phyloP scores from a whole-genome alignment of 2,888 invertebrate species.

The Bembecia ichneumoniformis region DNA sequence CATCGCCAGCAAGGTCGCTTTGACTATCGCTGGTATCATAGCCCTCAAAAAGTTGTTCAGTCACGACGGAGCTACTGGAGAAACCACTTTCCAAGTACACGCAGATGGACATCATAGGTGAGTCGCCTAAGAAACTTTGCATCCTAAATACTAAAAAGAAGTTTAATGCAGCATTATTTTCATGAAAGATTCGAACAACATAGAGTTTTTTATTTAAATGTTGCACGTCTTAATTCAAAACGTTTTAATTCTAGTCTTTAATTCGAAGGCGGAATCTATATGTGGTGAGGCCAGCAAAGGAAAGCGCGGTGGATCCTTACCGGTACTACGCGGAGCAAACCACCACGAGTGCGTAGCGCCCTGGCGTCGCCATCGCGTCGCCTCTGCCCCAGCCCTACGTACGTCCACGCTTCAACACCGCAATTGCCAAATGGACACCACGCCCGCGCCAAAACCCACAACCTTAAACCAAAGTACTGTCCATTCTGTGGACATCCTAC shows the following conservation, averaged over 20 bases:
- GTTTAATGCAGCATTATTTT: neutral
- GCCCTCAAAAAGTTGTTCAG: conserved; percentile 81
- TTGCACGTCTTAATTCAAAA: conserved; percentile 27
- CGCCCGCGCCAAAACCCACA: conserved; percentile 32
- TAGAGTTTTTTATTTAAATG: neutral
- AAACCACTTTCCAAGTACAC: conserved; percentile 78
- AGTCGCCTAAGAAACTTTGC: conserved; percentile 9
- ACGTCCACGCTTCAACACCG: conserved; percentile 8
- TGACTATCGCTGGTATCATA: conserved; percentile 80
- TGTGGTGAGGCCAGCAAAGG: conserved; percentile 73
- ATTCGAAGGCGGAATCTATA: conserved; percentile 75
- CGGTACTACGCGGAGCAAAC: conserved; percentile 70
- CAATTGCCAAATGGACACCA: conserved; percentile 13
- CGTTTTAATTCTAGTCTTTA: conserved; percentile 70
- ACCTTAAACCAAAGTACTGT: conserved; percentile 65
- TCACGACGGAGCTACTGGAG: conserved; percentile 74
- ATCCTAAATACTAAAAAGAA: neutral
- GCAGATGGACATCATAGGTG: conserved; percentile 77
- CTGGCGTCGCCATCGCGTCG: conserved; percentile 29
- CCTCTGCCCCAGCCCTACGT: conserved; percentile 6
- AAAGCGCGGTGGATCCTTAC: conserved; percentile 72
- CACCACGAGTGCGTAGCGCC: conserved; percentile 18
- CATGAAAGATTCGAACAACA: too few species aligned
- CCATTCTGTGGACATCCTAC: conserved; percentile 40
- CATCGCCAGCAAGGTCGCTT: conserved; percentile 80